Evolutionary conservation across 2,113 vertebrate genomes (phyloP).

Genomic region (Tenrec ecaudatus): DNA sequence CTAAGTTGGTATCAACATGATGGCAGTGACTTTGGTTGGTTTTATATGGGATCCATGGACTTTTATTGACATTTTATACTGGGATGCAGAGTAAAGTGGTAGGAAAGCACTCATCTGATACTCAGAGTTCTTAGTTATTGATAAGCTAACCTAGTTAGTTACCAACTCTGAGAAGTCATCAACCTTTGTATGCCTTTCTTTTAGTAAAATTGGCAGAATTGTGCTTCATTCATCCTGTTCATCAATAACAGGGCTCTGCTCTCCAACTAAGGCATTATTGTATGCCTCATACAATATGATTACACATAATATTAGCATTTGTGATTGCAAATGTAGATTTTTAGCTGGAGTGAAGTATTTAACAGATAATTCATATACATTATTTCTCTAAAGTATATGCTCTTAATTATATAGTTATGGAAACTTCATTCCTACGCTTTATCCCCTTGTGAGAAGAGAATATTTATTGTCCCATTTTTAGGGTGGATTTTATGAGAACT

Average conservation of each 20-base stretch:
- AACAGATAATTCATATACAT: neutral
- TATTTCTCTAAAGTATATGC: neutral
- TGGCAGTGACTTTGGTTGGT: too few relatives aligned
- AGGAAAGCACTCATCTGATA: neutral
- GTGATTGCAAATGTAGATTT: neutral
- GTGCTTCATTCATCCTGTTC: neutral
- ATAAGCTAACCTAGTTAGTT: neutral
- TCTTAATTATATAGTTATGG: neutral
- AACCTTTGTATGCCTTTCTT: neutral
- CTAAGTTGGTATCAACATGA: neutral
- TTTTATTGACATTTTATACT: conserved; percentile 17
- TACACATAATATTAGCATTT: neutral
- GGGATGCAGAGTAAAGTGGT: neutral
- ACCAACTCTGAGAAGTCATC: conserved; percentile 10
- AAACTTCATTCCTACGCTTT: conserved; percentile 3
- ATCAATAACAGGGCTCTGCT: neutral
- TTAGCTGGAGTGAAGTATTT: conserved; percentile 30
- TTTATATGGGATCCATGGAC: too few relatives aligned
- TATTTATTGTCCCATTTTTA: neutral
- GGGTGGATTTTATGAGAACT: neutral
- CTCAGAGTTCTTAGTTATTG: neutral
- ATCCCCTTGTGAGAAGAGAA: neutral
- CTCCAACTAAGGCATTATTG: conserved; percentile 12
- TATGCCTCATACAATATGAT: neutral
- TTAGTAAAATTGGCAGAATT: conserved; percentile 32